Evolutionary conservation across 2,888 invertebrate species (phyloP).

Genomic region (Himalopsyche kuldschensis): DNA sequence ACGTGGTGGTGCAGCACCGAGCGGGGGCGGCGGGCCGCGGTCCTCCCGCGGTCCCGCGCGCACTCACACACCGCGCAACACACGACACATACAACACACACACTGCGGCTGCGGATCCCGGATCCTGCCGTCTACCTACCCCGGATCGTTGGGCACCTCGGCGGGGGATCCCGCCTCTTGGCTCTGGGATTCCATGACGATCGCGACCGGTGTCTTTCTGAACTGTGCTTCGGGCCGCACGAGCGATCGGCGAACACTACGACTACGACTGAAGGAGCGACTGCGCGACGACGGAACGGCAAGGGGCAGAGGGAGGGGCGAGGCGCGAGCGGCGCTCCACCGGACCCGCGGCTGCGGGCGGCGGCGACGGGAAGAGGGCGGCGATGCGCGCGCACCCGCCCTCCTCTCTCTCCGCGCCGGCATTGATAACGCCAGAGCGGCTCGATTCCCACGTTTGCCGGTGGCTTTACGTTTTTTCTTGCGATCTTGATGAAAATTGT

Average conservation of each 20-base stretch:
- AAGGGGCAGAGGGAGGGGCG: constrained; percentile 34
- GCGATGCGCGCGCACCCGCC: constrained; percentile 45
- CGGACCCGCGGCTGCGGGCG: constrained; percentile 45
- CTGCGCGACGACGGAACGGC: constrained; percentile 43
- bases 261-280: constrained; percentile 55
- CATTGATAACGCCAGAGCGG: constrained; percentile 58
- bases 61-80: constrained; percentile 1
- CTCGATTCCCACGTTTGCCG: constrained; percentile 43
- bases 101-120: constrained; percentile 34
- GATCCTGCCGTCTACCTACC: constrained; percentile 62
- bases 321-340: constrained; percentile 44
- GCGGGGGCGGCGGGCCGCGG: constrained; percentile 4
- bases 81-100: background rate
- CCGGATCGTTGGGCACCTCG: constrained; percentile 93
- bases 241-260: constrained; percentile 52
- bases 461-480: background rate
- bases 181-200: constrained; percentile 71
- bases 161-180: constrained; percentile 84
- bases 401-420: constrained; percentile 48
- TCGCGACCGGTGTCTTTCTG: constrained; percentile 41
- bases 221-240: constrained; percentile 50
- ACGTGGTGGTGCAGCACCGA: constrained; percentile 23
- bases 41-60: constrained; percentile 13
- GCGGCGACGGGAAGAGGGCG: constrained; percentile 44
- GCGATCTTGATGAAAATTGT: background rate